phyloP scores from a whole-genome alignment of 2,113 vertebrate species.

The Sander vitreus region DNA sequence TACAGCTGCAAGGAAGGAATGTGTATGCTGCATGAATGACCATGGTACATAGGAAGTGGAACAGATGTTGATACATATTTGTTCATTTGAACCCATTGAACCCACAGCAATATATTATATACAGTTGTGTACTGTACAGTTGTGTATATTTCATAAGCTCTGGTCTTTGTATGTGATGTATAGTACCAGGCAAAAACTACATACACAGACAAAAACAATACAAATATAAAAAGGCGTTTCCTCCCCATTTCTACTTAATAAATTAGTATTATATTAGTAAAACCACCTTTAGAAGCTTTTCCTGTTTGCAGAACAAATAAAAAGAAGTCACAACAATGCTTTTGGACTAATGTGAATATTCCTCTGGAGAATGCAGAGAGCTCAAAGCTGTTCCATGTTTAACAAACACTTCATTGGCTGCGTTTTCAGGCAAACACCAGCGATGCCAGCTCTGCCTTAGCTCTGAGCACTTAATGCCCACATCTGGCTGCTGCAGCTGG shows the following conservation, averaged over 20 bases:
- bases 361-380: conserved; percentile 18
- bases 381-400: conserved; percentile 20
- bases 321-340: conserved; percentile 5
- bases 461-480: conserved; percentile 58
- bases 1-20: no score
- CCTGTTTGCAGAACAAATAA: conserved; percentile 9
- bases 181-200: background rate
- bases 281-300: background rate
- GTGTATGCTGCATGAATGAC: no score
- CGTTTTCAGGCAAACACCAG: conserved; percentile 47
- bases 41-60: no score
- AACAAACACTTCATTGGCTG: conserved; percentile 38
- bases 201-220: background rate
- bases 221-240: background rate
- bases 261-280: no score
- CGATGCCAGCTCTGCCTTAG: conserved; percentile 43
- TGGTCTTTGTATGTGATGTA: background rate
- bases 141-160: no score
- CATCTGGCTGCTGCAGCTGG: conserved; percentile 70
- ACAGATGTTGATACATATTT: no score
- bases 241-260: no score
- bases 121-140: no score
- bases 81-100: no score
- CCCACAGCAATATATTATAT: background rate
- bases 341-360: background rate